Percentiles rank a stretch among this genome's conserved stretches.
These are phyloP conservation scores for Egretta garzetta DNA, from an alignment of 2,113 vertebrate species.

Conservation along the genomic window DNA sequence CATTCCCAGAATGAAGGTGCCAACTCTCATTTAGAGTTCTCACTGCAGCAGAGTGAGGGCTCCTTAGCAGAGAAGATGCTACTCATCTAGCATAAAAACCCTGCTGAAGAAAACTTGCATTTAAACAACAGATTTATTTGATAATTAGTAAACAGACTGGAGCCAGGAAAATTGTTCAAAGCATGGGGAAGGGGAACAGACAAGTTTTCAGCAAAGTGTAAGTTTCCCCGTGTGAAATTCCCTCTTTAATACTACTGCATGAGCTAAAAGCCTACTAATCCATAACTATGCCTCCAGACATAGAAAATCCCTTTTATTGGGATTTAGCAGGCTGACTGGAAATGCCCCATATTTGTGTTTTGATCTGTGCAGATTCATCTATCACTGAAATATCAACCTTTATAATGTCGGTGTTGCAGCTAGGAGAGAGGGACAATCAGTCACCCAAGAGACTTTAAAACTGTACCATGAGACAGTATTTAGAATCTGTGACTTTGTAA, in stretches of 20 bases:
- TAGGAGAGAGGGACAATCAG: background rate
- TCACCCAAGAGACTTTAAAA: constrained; percentile 21
- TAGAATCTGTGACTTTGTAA: constrained; percentile 33
- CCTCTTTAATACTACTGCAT: background rate
- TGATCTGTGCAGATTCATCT: constrained; percentile 12
- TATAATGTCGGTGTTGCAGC: background rate
- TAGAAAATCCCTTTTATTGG: background rate
- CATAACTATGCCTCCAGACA: background rate
- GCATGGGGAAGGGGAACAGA: background rate
- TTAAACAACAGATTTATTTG: background rate
- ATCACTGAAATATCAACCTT: background rate
- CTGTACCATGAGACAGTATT: background rate
- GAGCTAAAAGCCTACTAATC: constrained; percentile 12
- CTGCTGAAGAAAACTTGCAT: background rate
- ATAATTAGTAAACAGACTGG: background rate
- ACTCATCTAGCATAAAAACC: background rate
- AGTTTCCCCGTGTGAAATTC: background rate
- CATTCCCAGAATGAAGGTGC: background rate
- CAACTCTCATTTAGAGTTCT: background rate
- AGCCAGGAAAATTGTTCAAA: background rate
- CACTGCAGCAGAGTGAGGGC: background rate
- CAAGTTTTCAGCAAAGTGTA: background rate
- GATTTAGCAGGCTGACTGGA: background rate
- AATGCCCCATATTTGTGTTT: constrained; percentile 33
- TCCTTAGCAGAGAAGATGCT: background rate